Conservation (phyloP, 2,797 vertebrate genomes). For the Parambassis ranga region DNA sequence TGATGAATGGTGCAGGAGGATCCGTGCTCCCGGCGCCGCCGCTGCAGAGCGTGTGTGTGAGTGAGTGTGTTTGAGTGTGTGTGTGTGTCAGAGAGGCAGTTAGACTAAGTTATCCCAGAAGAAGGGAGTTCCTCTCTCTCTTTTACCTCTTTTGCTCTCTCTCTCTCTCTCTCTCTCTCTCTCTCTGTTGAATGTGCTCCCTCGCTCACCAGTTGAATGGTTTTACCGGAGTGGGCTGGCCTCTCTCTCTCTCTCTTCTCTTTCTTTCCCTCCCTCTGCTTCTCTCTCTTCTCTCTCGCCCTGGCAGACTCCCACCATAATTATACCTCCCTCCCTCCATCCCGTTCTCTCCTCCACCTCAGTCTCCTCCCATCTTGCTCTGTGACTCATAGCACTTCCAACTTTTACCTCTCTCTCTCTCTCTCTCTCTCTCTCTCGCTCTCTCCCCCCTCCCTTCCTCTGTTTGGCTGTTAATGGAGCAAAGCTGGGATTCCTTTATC, state of each 20-base stretch:
- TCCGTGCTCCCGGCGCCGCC: constrained; percentile 46
- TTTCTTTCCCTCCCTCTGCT: constrained; percentile 45
- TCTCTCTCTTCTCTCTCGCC: constrained; percentile 49
- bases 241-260: constrained; percentile 45
- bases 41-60: constrained; percentile 37
- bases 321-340: constrained; percentile 54
- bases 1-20: constrained; percentile 56
- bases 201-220: constrained; percentile 74
- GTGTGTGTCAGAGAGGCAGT: constrained; percentile 31
- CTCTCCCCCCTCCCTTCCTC: not conserved
- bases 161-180: constrained; percentile 22
- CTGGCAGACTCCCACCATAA: constrained; percentile 62
- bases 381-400: constrained; percentile 54
- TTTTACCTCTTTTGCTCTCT: constrained; percentile 34
- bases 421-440: not conserved
- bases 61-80: constrained; percentile 15
- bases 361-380: constrained; percentile 56
- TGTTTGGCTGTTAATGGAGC: constrained; percentile 25
- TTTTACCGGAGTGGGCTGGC: constrained; percentile 67
- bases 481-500: constrained; percentile 35
- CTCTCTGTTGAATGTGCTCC: constrained; percentile 50
- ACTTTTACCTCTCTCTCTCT: constrained; percentile 53
- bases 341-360: constrained; percentile 21
- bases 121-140: constrained; percentile 62
- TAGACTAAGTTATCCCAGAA: constrained; percentile 65